Conservation (phyloP, 2,888 invertebrate species). For the Callyntrura guangdongensis region DNA sequence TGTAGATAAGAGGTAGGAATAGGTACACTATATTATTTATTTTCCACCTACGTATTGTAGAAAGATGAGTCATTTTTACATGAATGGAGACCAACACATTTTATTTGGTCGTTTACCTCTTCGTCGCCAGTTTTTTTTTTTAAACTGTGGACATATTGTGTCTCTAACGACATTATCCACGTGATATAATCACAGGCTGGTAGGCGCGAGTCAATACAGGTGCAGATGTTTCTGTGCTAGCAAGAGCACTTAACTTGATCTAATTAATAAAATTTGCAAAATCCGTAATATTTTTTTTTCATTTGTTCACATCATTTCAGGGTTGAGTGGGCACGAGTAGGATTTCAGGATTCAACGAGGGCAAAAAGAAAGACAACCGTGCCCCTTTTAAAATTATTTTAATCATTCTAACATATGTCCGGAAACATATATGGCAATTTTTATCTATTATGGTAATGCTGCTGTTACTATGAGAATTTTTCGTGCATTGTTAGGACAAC, state of each 20-base stretch:
- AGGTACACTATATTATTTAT: neutral
- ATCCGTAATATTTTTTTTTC: neutral
- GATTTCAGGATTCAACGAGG: neutral
- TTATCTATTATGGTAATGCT: conserved; percentile 45
- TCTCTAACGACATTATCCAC: neutral
- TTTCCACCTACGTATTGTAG: conserved; percentile 65
- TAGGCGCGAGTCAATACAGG: neutral
- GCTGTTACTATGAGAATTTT: neutral
- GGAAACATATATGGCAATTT: conserved; percentile 45
- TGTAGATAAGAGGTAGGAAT: neutral
- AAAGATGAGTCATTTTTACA: conserved; percentile 73
- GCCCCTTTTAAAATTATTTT: conserved; percentile 7
- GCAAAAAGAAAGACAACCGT: conserved; percentile 1
- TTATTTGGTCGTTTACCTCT: conserved; percentile 73
- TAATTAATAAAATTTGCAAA: neutral
- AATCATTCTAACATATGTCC: conserved; percentile 21
- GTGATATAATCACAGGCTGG: conserved; percentile 31
- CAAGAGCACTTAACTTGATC: neutral
- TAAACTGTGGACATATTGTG: conserved; percentile 9
- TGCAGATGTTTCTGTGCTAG: neutral
- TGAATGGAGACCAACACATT: conserved; percentile 69
- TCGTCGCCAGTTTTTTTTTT: conserved; percentile 13
- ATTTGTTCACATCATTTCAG: neutral
- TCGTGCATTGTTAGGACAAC: neutral
- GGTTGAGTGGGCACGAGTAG: neutral